phyloP scores from a whole-genome alignment of 2,888 invertebrate species.

The Dolichopus griseipennis region DNA sequence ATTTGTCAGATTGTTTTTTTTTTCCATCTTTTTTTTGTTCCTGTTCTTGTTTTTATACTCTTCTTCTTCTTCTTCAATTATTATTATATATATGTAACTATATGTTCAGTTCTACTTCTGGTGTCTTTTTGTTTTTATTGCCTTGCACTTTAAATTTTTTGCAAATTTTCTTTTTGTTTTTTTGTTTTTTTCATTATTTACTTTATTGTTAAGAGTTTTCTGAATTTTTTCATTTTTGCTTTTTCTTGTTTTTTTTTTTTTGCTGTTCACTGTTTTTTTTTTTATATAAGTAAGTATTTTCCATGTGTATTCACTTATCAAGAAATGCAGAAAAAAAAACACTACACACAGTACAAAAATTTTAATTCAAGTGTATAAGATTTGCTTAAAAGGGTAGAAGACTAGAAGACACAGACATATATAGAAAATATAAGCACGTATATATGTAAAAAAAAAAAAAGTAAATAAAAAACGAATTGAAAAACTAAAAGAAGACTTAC shows the following conservation, averaged over 20 bases:
- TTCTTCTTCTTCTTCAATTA: not conserved
- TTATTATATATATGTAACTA: not conserved
- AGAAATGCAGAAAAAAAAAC: not conserved
- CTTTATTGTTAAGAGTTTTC: too few species aligned
- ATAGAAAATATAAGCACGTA: too few species aligned
- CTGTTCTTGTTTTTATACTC: not conserved
- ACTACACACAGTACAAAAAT: not conserved
- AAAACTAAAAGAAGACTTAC: not conserved
- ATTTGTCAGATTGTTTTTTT: not conserved
- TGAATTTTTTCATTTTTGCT: too few species aligned
- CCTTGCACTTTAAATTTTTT: not conserved
- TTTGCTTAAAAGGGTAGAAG: not conserved
- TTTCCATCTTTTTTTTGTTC: too few species aligned
- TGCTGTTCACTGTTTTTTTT: not conserved
- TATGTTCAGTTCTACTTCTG: not conserved
- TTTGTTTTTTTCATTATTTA: too few species aligned
- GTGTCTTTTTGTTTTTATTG: not conserved
- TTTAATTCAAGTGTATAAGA: not conserved
- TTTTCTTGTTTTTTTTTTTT: too few species aligned
- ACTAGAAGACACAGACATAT: not conserved
- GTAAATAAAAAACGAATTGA: not conserved
- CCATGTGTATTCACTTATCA: not conserved
- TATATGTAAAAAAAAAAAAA: too few species aligned
- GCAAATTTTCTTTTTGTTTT: too few species aligned
- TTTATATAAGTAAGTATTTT: not conserved